phyloP scores from a whole-genome alignment of 2,888 invertebrate genomes.

The Pilophorus perplexus region DNA sequence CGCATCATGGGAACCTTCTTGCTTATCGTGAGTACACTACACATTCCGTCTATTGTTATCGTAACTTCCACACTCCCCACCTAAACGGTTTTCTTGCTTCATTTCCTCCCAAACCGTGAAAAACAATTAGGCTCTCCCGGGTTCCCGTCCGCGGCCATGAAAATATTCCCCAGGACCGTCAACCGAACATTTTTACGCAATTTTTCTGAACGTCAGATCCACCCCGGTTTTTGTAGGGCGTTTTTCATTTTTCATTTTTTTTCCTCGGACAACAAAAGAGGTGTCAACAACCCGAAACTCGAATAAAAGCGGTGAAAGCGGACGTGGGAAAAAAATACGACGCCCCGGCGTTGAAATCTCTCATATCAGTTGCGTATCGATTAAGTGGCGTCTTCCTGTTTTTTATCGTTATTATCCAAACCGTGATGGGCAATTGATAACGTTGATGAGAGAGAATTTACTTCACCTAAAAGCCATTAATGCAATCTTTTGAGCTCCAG shows the following conservation, averaged over 20 bases:
- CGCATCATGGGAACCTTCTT: slow-evolving; percentile 35
- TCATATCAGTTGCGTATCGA: no score
- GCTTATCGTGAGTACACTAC: slow-evolving; percentile 40
- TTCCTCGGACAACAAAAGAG: background rate
- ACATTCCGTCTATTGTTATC: slow-evolving; percentile 38
- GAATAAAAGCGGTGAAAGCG: slow-evolving; percentile 31
- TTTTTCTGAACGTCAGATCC: background rate
- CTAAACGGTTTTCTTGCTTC: slow-evolving; percentile 28
- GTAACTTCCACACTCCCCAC: background rate
- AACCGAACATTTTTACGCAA: slow-evolving; percentile 3
- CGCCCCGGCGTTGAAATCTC: slow-evolving; percentile 36
- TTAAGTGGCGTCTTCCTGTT: no score
- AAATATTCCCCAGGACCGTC: slow-evolving; percentile 12
- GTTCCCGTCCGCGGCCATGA: slow-evolving; percentile 24
- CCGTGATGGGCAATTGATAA: no score
- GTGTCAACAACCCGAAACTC: slow-evolving; percentile 15
- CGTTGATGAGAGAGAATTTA: no score
- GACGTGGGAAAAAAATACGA: slow-evolving; percentile 25
- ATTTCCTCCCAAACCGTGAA: slow-evolving; percentile 9
- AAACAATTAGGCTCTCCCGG: slow-evolving; percentile 9
- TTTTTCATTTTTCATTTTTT: background rate
- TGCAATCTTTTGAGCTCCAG: no score
- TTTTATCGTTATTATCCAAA: no score
- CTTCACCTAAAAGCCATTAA: no score
- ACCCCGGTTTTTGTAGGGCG: background rate